These are phyloP conservation scores for Catonia carolina DNA, from an alignment of 2,888 invertebrate genomes.

Conservation along the genomic window DNA sequence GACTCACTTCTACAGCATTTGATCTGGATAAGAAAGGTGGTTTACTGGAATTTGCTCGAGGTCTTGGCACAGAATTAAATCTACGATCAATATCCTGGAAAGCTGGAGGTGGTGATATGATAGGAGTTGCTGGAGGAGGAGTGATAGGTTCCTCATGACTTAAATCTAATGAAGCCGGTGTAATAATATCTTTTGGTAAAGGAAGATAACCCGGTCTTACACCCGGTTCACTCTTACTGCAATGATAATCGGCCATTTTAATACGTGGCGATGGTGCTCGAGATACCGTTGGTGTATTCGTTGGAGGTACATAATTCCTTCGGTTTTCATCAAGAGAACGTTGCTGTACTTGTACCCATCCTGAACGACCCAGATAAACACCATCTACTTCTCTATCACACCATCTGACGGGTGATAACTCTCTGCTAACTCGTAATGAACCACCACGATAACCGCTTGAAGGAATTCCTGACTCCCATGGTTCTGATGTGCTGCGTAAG, in stretches of 20 bases:
- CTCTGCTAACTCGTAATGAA: conserved; percentile 42
- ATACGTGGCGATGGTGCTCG: conserved; percentile 39
- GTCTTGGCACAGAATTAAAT: conserved; percentile 33
- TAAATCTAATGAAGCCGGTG: conserved; percentile 28
- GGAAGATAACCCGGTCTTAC: conserved; percentile 40
- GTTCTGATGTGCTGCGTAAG: conserved; percentile 49
- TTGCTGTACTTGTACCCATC: conserved; percentile 51
- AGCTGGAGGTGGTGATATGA: conserved; percentile 62
- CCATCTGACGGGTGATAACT: conserved; percentile 53
- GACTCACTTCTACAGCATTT: conserved; percentile 50
- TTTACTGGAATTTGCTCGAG: conserved; percentile 42
- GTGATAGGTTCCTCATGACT: conserved; percentile 42
- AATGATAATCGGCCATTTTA: conserved; percentile 50
- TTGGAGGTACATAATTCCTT: conserved; percentile 22
- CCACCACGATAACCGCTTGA: conserved; percentile 6
- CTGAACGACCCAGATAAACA: conserved; percentile 50
- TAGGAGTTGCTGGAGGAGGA: conserved; percentile 60
- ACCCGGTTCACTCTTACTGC: conserved; percentile 43
- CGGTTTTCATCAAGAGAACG: conserved; percentile 49
- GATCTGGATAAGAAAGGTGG: conserved; percentile 41
- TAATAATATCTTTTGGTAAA: conserved; percentile 35
- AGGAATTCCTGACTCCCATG: conserved; percentile 46
- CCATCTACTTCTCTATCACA: conserved; percentile 54
- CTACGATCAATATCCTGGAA: conserved; percentile 51
- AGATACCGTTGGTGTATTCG: conserved; percentile 2